These are phyloP conservation scores for Kryptolebias marmoratus DNA, from an alignment of 2,113 vertebrate species.

Conservation along the genomic window DNA sequence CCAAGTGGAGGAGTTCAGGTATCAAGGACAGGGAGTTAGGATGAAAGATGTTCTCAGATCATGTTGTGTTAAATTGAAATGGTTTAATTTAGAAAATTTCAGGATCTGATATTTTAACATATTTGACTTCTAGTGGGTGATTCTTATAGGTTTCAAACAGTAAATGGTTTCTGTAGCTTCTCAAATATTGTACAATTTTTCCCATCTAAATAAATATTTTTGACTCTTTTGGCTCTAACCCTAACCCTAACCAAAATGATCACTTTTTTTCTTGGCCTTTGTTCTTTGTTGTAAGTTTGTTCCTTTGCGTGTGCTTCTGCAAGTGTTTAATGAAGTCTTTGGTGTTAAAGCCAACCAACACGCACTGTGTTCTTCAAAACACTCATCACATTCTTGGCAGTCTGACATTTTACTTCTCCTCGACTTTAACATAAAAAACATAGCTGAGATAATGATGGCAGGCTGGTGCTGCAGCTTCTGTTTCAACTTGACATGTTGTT, in stretches of 20 bases:
- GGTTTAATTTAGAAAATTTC: no score
- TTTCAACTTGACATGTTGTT: slow-evolving; percentile 1
- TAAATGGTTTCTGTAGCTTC: no score
- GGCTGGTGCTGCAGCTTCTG: background rate
- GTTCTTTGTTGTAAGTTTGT: slow-evolving; percentile 15
- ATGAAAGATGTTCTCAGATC: no score
- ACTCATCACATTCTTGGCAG: slow-evolving; percentile 9
- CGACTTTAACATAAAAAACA: background rate
- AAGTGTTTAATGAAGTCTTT: slow-evolving; percentile 13
- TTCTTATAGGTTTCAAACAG: no score
- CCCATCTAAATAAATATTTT: background rate
- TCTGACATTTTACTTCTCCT: background rate
- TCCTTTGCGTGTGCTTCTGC: slow-evolving; percentile 1
- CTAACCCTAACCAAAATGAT: background rate
- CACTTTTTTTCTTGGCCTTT: slow-evolving; percentile 8
- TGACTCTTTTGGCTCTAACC: background rate
- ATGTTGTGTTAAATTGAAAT: no score
- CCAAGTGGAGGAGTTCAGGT: no score
- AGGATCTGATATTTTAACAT: slow-evolving; percentile 6
- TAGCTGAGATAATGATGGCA: background rate
- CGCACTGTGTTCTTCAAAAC: slow-evolving; percentile 19
- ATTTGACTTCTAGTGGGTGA: background rate
- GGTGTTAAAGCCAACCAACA: slow-evolving; percentile 30
- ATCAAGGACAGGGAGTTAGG: no score
- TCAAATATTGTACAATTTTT: background rate